Percentiles rank a stretch among this genome's conserved stretches.
These are phyloP conservation scores for Amorpha juglandis DNA, from an alignment of 2,888 invertebrate genomes.

Conservation along the genomic window DNA sequence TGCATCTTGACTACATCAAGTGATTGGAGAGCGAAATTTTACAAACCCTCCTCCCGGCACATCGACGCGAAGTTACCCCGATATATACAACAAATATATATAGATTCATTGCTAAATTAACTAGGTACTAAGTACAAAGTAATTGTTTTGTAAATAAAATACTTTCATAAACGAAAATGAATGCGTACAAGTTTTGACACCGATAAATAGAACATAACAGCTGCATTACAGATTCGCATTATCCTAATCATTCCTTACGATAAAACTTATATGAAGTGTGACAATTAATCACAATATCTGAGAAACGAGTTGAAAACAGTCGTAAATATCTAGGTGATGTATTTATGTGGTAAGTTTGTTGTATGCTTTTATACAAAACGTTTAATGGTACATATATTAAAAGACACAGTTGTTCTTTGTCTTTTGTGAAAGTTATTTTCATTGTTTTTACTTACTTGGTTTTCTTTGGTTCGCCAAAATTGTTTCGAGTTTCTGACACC, in stretches of 20 bases:
- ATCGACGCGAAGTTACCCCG: too few relatives aligned
- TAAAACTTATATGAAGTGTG: conserved; percentile 41
- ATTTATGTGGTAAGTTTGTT: conserved; percentile 56
- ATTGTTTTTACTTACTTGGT: not conserved
- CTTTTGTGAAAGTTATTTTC: not conserved
- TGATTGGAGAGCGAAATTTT: too few relatives aligned
- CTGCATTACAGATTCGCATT: conserved; percentile 1
- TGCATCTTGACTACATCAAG: too few relatives aligned
- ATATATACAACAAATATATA: too few relatives aligned
- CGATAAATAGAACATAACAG: not conserved
- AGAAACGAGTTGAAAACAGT: conserved; percentile 39
- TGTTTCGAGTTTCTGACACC: not conserved
- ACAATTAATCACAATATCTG: conserved; percentile 53
- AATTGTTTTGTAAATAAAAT: not conserved
- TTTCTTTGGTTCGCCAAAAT: not conserved
- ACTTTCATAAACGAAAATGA: not conserved
- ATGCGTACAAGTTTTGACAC: not conserved
- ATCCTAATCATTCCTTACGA: conserved; percentile 2
- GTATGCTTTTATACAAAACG: conserved; percentile 6
- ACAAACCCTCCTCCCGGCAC: too few relatives aligned
- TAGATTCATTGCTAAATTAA: too few relatives aligned
- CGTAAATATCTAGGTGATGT: conserved; percentile 56
- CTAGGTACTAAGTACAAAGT: not conserved
- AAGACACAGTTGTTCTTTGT: conserved; percentile 7
- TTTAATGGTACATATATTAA: conserved; percentile 22